phyloP scores from a whole-genome alignment of 2,888 invertebrate genomes.

The Ferrisia virgata region DNA sequence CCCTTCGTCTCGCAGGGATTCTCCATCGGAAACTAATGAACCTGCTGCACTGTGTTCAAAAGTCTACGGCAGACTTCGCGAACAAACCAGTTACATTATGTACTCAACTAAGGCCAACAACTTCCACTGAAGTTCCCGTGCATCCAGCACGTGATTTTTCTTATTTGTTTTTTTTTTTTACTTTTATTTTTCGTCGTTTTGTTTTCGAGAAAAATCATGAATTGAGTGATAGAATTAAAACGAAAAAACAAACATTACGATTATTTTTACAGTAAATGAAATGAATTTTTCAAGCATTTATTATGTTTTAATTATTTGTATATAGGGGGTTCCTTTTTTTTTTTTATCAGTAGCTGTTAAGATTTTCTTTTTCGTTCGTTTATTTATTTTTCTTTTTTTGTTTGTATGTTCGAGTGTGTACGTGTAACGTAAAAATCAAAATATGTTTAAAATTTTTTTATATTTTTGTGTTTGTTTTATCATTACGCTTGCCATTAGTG shows the following conservation, averaged over 20 bases:
- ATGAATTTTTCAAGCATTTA: constrained; percentile 7
- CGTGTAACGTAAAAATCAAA: constrained; percentile 26
- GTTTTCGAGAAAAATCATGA: not conserved
- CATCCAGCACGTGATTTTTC: constrained; percentile 26
- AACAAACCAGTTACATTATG: constrained; percentile 42
- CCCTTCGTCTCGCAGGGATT: constrained; percentile 26
- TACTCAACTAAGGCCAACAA: constrained; percentile 39
- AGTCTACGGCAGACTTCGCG: constrained; percentile 33
- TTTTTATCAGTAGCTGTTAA: not conserved
- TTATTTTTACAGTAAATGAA: not conserved
- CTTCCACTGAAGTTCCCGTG: constrained; percentile 37
- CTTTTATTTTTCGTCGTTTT: not conserved
- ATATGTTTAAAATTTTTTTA: constrained; percentile 17
- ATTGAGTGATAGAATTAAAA: not conserved
- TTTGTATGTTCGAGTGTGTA: not conserved
- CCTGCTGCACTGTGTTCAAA: constrained; percentile 22
- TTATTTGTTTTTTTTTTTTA: not conserved
- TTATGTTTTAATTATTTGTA: not conserved
- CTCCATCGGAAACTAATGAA: constrained; percentile 29
- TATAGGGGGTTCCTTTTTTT: not conserved
- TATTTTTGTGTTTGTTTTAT: constrained; percentile 13
- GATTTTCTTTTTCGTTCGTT: not conserved
- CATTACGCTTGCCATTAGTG: constrained; percentile 24
- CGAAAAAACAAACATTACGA: not conserved
- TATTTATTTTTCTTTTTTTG: not conserved